Base-by-base conservation (phyloP, 2,888 invertebrate species). In the Lymantria monacha region DNA sequence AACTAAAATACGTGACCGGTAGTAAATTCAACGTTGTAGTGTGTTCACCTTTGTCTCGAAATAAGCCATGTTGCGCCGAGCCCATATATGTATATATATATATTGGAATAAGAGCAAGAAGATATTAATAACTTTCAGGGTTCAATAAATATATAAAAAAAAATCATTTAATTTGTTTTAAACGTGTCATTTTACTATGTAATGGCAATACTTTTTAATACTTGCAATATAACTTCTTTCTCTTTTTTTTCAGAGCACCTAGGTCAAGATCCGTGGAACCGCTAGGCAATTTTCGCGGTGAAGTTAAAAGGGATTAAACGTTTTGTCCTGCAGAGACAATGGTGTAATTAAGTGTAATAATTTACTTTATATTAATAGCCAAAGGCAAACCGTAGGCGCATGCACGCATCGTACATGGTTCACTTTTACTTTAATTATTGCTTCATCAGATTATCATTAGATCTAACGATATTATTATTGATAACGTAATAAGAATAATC, bases 201-300 rank as follows among this genome's bases (percentile, higher is more conserved):
- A n/a, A n/a, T n/a, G n/a, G n/a, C n/a, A n/a, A n/a, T n/a, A n/a
- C n/a, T n/a, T n/a, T n/a, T n/a, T n/a, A n/a, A n/a, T n/a, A n/a
- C n/a, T n/a, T n/a, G n/a, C n/a, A n/a, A n/a, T n/a, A n/a, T 9
- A 30, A 30, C 9, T 30, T 30, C 5, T 9, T 30, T 30, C 5
- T 40, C 13, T 40, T 44, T 10, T 53, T 50, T 89, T 87, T 64
- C 85, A 92, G 92, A 91, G 91, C 92, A 87, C 91, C 92, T 71
- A 89, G 92, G 88, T 92, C 92, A 81, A 89, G 91, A 89, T 92
- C 92, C 69, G 92, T 92, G 70, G 91, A 92, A 76, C 91, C 91
- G 79, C 85, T 91, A 57, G 91, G 89, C 64, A 85, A 87, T 72
- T 88, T 85, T 72, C 89, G 87, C 59, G 75, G 81, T 57, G 87